phyloP scores from a whole-genome alignment of 2,113 vertebrate species.

The Poeciliopsis prolifica region DNA sequence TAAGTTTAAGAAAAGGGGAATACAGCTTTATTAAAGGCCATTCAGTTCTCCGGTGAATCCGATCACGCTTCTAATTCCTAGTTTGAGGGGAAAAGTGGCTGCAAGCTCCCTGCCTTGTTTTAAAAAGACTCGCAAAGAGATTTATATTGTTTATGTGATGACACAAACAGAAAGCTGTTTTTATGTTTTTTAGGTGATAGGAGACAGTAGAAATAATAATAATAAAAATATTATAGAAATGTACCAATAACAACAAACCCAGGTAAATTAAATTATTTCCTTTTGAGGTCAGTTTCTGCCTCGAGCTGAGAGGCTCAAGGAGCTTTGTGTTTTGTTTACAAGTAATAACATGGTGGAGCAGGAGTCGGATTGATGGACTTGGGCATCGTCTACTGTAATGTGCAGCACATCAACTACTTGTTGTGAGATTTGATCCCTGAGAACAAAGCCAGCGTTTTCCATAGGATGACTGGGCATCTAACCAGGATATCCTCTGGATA shows the following conservation, averaged over 20 bases:
- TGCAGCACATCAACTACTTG: not conserved
- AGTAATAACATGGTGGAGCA: not conserved
- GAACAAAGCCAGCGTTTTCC: not conserved
- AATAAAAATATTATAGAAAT: not conserved
- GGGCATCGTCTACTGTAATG: not conserved
- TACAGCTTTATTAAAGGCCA: slow-evolving; percentile 48
- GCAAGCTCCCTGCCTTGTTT: not conserved
- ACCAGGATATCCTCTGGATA: too few species aligned
- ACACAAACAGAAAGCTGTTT: slow-evolving; percentile 20
- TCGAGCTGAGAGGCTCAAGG: not conserved
- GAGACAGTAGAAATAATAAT: not conserved
- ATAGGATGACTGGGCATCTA: too few species aligned
- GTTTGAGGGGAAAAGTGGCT: slow-evolving; percentile 22
- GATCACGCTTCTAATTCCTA: slow-evolving; percentile 57
- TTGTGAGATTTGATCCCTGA: not conserved
- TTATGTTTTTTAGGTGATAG: not conserved
- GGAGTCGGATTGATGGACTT: not conserved
- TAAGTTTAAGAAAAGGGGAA: slow-evolving; percentile 46
- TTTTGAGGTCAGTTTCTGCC: not conserved
- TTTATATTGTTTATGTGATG: slow-evolving; percentile 24
- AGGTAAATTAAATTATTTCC: not conserved
- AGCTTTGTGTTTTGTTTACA: not conserved
- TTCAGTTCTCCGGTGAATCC: slow-evolving; percentile 31
- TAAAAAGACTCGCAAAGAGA: slow-evolving; percentile 23
- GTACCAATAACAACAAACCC: not conserved